phyloP scores from a whole-genome alignment of 2,113 vertebrate genomes.

The Otis tarda region DNA sequence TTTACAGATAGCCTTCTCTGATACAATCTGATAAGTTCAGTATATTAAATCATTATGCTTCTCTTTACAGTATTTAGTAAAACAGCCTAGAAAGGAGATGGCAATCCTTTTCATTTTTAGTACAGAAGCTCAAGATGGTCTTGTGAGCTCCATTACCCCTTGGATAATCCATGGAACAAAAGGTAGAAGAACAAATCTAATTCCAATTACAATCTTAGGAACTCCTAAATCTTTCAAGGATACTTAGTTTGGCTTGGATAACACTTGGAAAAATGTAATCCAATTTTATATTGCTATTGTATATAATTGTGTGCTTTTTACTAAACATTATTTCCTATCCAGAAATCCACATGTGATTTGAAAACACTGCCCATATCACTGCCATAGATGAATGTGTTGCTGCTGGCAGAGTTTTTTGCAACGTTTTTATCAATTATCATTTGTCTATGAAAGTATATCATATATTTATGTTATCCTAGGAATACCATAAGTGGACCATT shows the following conservation, averaged over 20 bases:
- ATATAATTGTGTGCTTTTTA: constrained; percentile 1
- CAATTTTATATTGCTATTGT: not conserved
- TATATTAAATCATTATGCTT: constrained; percentile 11
- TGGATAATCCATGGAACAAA: constrained; percentile 40
- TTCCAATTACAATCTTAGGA: constrained; percentile 12
- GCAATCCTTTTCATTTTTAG: constrained; percentile 55
- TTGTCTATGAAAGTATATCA: not conserved
- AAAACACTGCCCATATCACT: not conserved
- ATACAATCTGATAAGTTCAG: not conserved
- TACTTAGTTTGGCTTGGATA: constrained; percentile 31
- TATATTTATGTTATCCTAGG: not conserved
- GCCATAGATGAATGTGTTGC: not conserved
- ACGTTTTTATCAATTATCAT: not conserved
- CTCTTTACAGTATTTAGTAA: constrained; percentile 2
- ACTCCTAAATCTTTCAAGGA: not conserved
- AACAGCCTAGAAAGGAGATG: constrained; percentile 18
- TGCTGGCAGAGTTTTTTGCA: not conserved
- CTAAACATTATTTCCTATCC: not conserved
- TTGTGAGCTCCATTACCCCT: not conserved
- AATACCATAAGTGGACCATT: not conserved
- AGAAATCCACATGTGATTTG: not conserved
- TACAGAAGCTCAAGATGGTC: not conserved
- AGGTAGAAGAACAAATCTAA: constrained; percentile 52
- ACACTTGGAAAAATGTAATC: constrained; percentile 4
- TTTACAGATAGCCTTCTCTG: not conserved